Conservation (phyloP, 2,797 vertebrate genomes). For the Antennarius maculatus region DNA sequence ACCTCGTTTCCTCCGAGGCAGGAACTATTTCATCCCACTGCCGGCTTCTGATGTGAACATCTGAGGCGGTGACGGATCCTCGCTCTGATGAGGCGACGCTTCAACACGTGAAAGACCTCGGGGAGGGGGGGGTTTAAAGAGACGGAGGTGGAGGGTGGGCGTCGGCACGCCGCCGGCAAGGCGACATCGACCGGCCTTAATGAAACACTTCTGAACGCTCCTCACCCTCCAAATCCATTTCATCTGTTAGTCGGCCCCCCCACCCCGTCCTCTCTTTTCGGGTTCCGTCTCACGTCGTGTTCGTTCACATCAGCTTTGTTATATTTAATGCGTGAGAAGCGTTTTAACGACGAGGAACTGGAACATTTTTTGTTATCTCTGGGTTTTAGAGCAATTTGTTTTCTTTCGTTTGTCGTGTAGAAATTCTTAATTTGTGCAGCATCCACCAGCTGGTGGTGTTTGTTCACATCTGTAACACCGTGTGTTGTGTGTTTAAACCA, state of each 20-base stretch:
- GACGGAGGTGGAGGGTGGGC: slow-evolving; percentile 4
- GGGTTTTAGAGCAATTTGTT: no score
- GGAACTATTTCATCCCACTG: not conserved
- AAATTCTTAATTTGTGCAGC: no score
- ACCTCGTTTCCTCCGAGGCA: not conserved
- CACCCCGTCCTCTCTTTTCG: slow-evolving; percentile 26
- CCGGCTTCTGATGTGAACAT: not conserved
- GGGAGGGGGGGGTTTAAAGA: not conserved
- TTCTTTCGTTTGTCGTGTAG: no score
- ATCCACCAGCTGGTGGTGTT: no score
- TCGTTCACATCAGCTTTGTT: not conserved
- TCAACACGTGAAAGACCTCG: not conserved
- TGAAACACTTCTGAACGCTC: slow-evolving; percentile 50
- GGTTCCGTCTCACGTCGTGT: slow-evolving; percentile 19
- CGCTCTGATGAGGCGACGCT: not conserved
- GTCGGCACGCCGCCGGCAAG: slow-evolving; percentile 43
- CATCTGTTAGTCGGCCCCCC: not conserved
- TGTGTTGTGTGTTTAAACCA: not conserved
- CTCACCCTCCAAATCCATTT: slow-evolving; percentile 40
- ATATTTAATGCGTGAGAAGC: no score
- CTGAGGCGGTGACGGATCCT: not conserved
- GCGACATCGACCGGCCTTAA: slow-evolving; percentile 51
- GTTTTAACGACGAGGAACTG: no score
- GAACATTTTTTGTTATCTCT: no score
- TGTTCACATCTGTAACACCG: not conserved